These are phyloP conservation scores for Ctena decussata DNA, from an alignment of 2,888 invertebrate species.

Conservation along the genomic window DNA sequence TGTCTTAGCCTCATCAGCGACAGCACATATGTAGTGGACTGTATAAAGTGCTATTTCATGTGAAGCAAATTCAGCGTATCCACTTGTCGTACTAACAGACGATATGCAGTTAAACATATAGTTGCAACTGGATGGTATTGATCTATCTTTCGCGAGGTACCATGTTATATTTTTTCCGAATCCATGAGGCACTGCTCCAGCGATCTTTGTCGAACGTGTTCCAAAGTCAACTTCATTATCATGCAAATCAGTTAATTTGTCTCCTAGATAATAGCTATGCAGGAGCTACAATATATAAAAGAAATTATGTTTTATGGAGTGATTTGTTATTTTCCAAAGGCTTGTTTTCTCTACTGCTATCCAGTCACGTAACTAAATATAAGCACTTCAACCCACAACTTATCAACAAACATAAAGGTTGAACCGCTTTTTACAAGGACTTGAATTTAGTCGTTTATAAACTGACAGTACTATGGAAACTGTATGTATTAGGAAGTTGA, in stretches of 20 bases:
- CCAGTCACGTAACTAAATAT: too few relatives aligned
- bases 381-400: too few relatives aligned
- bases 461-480: too few relatives aligned
- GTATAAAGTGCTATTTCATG: not conserved
- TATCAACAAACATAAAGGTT: too few relatives aligned
- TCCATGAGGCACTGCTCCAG: constrained; percentile 20
- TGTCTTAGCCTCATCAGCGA: constrained; percentile 15
- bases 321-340: too few relatives aligned
- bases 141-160: constrained; percentile 37
- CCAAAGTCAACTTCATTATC: constrained; percentile 49
- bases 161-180: constrained; percentile 40
- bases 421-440: too few relatives aligned
- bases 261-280: constrained; percentile 37
- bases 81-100: not conserved
- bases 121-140: constrained; percentile 20
- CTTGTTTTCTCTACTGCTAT: too few relatives aligned
- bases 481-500: too few relatives aligned
- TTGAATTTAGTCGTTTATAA: too few relatives aligned
- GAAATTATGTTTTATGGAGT: too few relatives aligned
- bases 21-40: constrained; percentile 38
- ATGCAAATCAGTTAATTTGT: constrained; percentile 3
- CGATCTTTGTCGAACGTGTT: constrained; percentile 2
- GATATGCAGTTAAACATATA: constrained; percentile 18
- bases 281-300: constrained; percentile 24
- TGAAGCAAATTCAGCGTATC: constrained; percentile 16